Conservation (phyloP, 2,113 vertebrate genomes). For the Anthoscopus minutus region DNA sequence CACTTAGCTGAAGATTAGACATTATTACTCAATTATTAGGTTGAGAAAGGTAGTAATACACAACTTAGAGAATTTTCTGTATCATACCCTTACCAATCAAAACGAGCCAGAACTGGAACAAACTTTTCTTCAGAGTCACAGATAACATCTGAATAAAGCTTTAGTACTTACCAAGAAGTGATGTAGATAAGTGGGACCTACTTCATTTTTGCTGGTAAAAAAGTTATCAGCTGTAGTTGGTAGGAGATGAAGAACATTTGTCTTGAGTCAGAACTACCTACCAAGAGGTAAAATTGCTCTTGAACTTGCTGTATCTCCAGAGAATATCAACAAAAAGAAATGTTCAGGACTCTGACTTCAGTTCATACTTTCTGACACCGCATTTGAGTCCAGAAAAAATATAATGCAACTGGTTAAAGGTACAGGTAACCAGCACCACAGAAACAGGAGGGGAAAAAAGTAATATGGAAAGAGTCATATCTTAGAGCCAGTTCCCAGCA, state of each 20-base stretch:
- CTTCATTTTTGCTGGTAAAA: background rate
- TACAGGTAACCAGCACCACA: background rate
- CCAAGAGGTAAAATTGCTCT: background rate
- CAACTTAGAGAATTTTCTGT: background rate
- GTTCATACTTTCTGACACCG: background rate
- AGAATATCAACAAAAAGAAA: background rate
- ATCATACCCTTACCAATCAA: background rate
- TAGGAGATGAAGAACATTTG: background rate
- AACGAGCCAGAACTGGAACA: background rate
- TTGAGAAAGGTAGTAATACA: background rate
- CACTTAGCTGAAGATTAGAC: background rate
- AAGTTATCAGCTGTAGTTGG: rapidly evolving
- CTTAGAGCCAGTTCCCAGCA: background rate
- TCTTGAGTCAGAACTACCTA: background rate
- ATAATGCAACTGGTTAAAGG: background rate
- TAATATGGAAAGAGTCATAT: background rate
- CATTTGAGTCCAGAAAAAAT: background rate
- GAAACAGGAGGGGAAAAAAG: background rate
- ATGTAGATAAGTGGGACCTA: background rate
- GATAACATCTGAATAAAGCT: background rate
- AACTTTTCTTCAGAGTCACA: background rate
- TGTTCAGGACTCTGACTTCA: background rate
- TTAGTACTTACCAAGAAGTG: background rate
- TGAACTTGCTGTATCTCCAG: background rate
- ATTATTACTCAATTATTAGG: background rate